Conservation (phyloP, 2,797 vertebrate species). For the Aselliscus stoliczkanus region DNA sequence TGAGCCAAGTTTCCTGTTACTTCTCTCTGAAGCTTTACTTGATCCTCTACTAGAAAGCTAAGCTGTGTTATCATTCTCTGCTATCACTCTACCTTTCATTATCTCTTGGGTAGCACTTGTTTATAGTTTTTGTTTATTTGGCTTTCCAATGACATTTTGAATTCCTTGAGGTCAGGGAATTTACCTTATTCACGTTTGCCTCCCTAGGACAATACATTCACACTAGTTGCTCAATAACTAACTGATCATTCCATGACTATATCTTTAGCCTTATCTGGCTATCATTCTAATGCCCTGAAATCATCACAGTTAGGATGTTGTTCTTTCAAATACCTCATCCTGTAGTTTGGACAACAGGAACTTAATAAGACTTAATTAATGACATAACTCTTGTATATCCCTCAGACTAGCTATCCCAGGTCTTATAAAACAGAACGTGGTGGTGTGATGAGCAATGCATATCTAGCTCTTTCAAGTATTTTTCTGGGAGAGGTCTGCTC, state of each 20-base stretch:
- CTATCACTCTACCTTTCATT: not conserved
- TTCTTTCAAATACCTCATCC: not conserved
- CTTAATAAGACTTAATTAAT: not conserved
- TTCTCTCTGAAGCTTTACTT: not conserved
- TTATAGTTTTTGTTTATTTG: not conserved
- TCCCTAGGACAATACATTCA: not conserved
- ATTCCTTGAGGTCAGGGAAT: not conserved
- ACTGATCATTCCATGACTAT: not conserved
- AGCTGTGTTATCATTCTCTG: not conserved
- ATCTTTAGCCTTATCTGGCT: not conserved
- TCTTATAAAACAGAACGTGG: not conserved
- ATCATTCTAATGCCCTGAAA: not conserved
- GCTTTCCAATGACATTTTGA: not conserved
- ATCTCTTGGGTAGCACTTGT: not conserved
- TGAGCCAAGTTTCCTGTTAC: not conserved
- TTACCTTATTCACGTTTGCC: not conserved
- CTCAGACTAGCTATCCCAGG: not conserved
- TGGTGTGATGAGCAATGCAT: not conserved
- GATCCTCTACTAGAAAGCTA: not conserved
- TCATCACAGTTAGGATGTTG: not conserved
- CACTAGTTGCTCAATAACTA: not conserved
- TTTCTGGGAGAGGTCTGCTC: not conserved
- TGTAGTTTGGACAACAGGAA: not conserved
- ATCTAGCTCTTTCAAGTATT: not conserved
- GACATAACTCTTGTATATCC: not conserved